Evolutionary conservation across 2,888 invertebrate species (phyloP).

Genomic region (Archaeoteleia sp.): DNA sequence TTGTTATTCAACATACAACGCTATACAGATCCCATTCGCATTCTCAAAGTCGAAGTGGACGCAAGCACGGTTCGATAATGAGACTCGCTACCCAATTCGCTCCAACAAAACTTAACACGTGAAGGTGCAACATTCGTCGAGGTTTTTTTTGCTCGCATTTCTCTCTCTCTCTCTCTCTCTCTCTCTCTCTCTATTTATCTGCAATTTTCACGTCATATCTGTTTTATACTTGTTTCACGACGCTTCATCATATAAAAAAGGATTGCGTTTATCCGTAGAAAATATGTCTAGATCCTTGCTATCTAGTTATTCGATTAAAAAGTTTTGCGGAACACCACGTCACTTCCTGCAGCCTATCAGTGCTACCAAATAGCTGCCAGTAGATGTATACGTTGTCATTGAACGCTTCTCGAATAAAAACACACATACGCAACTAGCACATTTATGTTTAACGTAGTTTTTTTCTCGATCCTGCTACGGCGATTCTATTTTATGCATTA

Average conservation of each 20-base stretch:
- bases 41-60: constrained; percentile 52
- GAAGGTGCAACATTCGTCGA: constrained; percentile 26
- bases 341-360: constrained; percentile 45
- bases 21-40: constrained; percentile 54
- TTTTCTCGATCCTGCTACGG: constrained; percentile 60
- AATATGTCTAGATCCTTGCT: constrained; percentile 63
- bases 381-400: constrained; percentile 63
- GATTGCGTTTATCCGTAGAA: constrained; percentile 61
- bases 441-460: constrained; percentile 53
- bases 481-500: constrained; percentile 68
- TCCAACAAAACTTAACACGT: constrained; percentile 44
- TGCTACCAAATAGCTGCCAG: constrained; percentile 58
- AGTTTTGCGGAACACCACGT: constrained; percentile 40
- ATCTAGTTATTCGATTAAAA: constrained; percentile 56
- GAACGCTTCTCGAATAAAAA: constrained; percentile 66
- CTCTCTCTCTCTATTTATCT: constrained; percentile 17
- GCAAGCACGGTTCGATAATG: constrained; percentile 47
- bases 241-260: constrained; percentile 60
- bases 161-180: constrained; percentile 14
- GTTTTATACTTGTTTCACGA: constrained; percentile 24
- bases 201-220: constrained; percentile 15
- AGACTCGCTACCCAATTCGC: constrained; percentile 46
- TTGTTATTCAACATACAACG: constrained; percentile 54
- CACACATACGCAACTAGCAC: constrained; percentile 69
- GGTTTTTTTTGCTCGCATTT: constrained; percentile 9